These are phyloP conservation scores for Maniola jurtina DNA, from an alignment of 1,140 invertebrate genomes.

Conservation along the genomic window DNA sequence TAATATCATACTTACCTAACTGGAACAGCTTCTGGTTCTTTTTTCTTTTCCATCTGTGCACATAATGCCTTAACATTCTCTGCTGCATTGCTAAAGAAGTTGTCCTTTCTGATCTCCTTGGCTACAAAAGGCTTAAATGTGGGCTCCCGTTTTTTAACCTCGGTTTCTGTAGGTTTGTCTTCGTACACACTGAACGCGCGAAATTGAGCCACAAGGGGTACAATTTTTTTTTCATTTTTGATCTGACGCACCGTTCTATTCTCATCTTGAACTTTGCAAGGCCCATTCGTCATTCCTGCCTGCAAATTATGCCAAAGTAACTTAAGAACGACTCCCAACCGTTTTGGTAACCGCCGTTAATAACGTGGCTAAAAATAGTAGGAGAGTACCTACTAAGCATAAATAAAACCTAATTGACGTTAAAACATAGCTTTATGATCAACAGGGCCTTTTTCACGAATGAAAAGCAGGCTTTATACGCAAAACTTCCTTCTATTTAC, in stretches of 20 bases:
- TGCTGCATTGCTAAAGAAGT: slow-evolving; percentile 59
- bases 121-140: slow-evolving; percentile 66
- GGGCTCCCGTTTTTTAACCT: slow-evolving; percentile 75
- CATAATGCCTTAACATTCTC: slow-evolving; percentile 61
- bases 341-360: neutral
- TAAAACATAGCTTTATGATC: too few species aligned
- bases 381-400: neutral
- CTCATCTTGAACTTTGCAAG: slow-evolving; percentile 72
- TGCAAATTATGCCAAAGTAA: slow-evolving; percentile 31
- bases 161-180: slow-evolving; percentile 79
- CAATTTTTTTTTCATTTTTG: slow-evolving; percentile 73
- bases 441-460: too few species aligned
- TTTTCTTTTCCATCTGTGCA: slow-evolving; percentile 62
- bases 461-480: too few species aligned
- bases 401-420: too few species aligned
- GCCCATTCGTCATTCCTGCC: slow-evolving; percentile 67
- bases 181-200: slow-evolving; percentile 86
- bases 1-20: slow-evolving; percentile 30
- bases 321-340: neutral
- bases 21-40: slow-evolving; percentile 47
- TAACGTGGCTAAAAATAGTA: neutral
- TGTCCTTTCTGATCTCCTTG: slow-evolving; percentile 66
- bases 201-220: slow-evolving; percentile 83
- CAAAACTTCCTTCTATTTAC: slow-evolving; percentile 33
- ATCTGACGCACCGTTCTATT: slow-evolving; percentile 66